Evolutionary conservation across 2,797 vertebrate species (phyloP).

Genomic region (Pangasius djambal): DNA sequence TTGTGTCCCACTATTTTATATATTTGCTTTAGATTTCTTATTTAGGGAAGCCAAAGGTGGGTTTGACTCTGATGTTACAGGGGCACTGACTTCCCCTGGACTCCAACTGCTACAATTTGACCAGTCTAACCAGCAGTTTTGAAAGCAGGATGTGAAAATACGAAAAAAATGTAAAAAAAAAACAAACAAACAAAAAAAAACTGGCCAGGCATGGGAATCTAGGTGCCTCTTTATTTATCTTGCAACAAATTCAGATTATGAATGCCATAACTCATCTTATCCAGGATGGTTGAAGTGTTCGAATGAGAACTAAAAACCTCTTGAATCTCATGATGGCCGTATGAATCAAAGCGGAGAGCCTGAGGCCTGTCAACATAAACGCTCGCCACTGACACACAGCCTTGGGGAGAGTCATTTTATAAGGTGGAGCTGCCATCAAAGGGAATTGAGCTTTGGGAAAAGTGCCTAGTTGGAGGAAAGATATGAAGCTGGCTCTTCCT

Average conservation of each 20-base stretch:
- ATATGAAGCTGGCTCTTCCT: slow-evolving; percentile 40
- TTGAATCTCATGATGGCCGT: slow-evolving; percentile 36
- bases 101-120: not conserved
- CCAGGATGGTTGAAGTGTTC: slow-evolving; percentile 73
- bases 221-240: slow-evolving; percentile 20
- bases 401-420: slow-evolving; percentile 50
- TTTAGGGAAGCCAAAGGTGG: not conserved
- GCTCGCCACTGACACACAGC: slow-evolving; percentile 39
- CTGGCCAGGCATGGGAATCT: not conserved
- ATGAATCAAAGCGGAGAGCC: slow-evolving; percentile 47
- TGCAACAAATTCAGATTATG: slow-evolving; percentile 38
- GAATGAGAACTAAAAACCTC: slow-evolving; percentile 78
- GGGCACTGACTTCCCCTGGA: not conserved
- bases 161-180: not conserved
- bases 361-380: slow-evolving; percentile 45
- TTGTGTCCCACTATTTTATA: not conserved
- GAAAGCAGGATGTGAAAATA: slow-evolving; percentile 18
- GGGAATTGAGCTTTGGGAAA: slow-evolving; percentile 47
- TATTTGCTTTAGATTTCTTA: not conserved
- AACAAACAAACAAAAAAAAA: slow-evolving; percentile 17
- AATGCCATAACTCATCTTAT: slow-evolving; percentile 32
- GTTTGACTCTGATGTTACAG: not conserved
- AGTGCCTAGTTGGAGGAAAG: slow-evolving; percentile 31
- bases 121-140: not conserved
- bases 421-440: slow-evolving; percentile 42